phyloP scores from a whole-genome alignment of 1,140 invertebrate species.

The Streblospio benedicti region DNA sequence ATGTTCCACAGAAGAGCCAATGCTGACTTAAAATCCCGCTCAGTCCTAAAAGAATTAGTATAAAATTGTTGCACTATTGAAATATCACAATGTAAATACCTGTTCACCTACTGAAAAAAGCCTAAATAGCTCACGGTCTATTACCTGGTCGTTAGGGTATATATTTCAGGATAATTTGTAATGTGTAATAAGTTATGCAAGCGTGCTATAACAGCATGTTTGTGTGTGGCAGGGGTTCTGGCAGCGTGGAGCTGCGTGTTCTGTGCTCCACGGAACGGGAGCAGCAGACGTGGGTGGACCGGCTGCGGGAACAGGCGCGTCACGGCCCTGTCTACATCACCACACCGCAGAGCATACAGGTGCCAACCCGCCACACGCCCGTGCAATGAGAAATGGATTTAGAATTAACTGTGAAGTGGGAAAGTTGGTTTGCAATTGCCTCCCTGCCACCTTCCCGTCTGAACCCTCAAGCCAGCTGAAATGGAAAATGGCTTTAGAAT shows the following conservation, averaged over 20 bases:
- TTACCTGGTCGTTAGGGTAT: no score
- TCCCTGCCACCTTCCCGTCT: background rate
- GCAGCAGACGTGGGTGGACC: constrained; percentile 75
- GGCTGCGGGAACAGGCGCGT: constrained; percentile 58
- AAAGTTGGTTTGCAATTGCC: background rate
- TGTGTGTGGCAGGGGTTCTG: background rate
- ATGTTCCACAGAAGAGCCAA: no score
- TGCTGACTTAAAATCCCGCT: no score
- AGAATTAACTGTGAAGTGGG: background rate
- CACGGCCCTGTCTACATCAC: constrained; percentile 24
- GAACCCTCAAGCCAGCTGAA: no score
- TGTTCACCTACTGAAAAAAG: no score
- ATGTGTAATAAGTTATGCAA: background rate
- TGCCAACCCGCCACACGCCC: constrained; percentile 12
- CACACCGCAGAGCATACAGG: constrained; percentile 40
- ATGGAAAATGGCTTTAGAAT: no score
- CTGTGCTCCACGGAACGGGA: constrained; percentile 74
- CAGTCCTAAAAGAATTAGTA: no score
- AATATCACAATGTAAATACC: no score
- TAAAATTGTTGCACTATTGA: no score
- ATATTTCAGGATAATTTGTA: background rate
- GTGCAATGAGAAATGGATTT: background rate
- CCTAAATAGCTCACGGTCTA: no score
- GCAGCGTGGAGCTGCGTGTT: constrained; percentile 74
- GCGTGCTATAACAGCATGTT: background rate